Base-by-base conservation (phyloP, 2,113 vertebrate species). In the Ciconia stormi region DNA sequence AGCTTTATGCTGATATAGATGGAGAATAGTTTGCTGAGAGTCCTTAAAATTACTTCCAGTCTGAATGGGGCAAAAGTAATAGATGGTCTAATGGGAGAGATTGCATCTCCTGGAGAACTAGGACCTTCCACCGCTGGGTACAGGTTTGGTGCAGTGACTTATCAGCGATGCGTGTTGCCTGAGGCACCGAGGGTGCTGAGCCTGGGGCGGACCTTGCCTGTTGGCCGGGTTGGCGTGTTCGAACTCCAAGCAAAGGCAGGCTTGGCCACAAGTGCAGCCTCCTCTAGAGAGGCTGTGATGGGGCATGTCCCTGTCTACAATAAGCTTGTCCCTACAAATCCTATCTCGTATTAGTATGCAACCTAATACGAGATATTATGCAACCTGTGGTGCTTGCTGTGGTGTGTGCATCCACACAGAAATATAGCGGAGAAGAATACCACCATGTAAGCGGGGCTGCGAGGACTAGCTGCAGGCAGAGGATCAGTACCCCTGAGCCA, bases 261-360 rank as follows among this genome's bases (percentile, higher is more conserved):
- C 42, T 83, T 62, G 55, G 52, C 61, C 38, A 16, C 27, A 4
- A 5, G 47, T 9, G 40, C 66, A 86, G 74, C 71, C 62, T 76
- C 15, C 49, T 30, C 30, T 10, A 10, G 72, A 44, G 93, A 56
- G 42, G 30, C 66, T 65, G 49, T 14, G 58, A 1, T 30, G 72
- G 47, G 47, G 14, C 63, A 7, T 1, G 1, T 44, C 18, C 1
- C 40, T 86, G 61, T 0, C 85, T 7, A 0, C 17, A 6, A 3
- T 2, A 1, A 42, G 44, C 61, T 15, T 36, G 52, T 79, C 47
- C 26, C 82, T 90, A 47, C 38, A 86, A 42, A 29, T 55, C 36
- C 71, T 6, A 0, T 21, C 62, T 49, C 30, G 0, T 9, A 0
- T 3, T 10, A 3, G 25, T n/a, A 0, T 4, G 19, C 36, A 7